Base-by-base conservation (phyloP, 2,797 vertebrate genomes). In the Smutsia temminckii region DNA sequence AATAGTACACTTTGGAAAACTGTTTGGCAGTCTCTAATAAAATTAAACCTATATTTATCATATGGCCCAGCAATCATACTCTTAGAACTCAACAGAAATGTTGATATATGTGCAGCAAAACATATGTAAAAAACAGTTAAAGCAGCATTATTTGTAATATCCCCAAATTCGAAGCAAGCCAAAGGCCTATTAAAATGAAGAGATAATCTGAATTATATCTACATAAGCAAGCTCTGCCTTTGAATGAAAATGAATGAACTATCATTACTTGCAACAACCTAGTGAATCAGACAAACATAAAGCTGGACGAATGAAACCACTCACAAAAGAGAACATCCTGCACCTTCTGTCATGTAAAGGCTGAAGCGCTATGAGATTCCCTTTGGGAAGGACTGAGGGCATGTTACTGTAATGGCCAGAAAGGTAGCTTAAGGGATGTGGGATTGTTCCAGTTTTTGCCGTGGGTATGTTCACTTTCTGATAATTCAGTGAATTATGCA, bases 21-120 rank as follows among this genome's bases (percentile, higher is more conserved):
- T 46, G 9, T 71, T 57, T 74, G 32, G 21, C 4, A 77, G 34
- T 69, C 81, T 91, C 40, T 87, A 40, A 80, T 25, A 88, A 91
- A 94, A 85, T 68, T 85, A 87, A 94, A 66, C 18, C n/a, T 49
- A 10, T 29, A 74, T 87, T 85, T 88, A 79, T 27, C 27, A 57
- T 69, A 68, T 69, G 61, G 72, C 5, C 10, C 57, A 78, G 5
- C 14, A 78, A 84, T 84, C 55, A 86, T 17, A 55, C 55, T 51
- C n/a, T 10, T 90, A 71, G 25, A 63, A 78, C 20, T 57, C 27
- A 83, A 51, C 6, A 71, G n/a, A 83, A 86, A 77, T 51, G 2
- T n/a, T 81, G 27, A 25, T 5, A 25, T 57, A 10, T 21, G 3
- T 59, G 55, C 23, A 78, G n/a, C 25, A 57, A 91, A 88, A 69